These are phyloP conservation scores for Hylyphantes graminicola DNA, from an alignment of 1,140 invertebrate genomes.

Conservation along the genomic window DNA sequence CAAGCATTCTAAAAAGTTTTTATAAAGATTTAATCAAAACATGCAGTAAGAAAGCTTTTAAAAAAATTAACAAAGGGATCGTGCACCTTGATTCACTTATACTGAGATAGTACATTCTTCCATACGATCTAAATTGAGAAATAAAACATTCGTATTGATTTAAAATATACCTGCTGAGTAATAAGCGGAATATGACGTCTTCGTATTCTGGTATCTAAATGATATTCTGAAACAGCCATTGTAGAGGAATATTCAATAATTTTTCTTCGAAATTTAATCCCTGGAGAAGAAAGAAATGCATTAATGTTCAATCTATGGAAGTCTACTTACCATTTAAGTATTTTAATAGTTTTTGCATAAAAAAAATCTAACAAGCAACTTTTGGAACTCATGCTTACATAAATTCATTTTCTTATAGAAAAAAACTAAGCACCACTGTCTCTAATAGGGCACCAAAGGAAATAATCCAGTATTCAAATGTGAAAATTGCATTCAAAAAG, in stretches of 20 bases:
- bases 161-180: slow-evolving; percentile 51
- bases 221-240: slow-evolving; percentile 56
- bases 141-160: neutral
- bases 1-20: neutral
- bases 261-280: neutral
- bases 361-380: neutral
- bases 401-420: neutral
- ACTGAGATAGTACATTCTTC: neutral
- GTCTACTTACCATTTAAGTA: neutral
- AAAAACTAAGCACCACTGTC: neutral
- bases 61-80: neutral
- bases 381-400: neutral
- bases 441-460: neutral
- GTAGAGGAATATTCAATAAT: neutral
- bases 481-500: too few relatives aligned
- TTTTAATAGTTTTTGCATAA: neutral
- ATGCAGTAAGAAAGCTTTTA: neutral
- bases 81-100: neutral
- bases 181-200: slow-evolving; percentile 46
- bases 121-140: neutral
- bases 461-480: too few relatives aligned
- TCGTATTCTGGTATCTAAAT: slow-evolving; percentile 56
- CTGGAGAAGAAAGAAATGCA: neutral
- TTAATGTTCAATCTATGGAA: neutral
- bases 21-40: neutral